phyloP scores from a whole-genome alignment of 2,113 vertebrate species.

The Hydrolagus affinis region DNA sequence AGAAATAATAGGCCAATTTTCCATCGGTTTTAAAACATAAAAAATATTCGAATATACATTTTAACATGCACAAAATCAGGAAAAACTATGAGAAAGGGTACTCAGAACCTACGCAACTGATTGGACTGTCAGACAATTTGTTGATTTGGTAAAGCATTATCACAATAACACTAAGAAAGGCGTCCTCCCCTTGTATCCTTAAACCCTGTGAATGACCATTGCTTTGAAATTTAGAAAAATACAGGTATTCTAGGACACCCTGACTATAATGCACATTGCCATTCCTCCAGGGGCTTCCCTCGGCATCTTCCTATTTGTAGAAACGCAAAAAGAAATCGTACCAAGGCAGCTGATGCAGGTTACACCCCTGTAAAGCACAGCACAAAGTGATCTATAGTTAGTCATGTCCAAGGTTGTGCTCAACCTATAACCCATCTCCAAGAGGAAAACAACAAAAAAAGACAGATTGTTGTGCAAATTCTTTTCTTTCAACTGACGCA shows the following conservation, averaged over 20 bases:
- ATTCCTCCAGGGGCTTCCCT: background rate
- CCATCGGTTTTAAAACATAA: slow-evolving; percentile 59
- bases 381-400: slow-evolving; percentile 6
- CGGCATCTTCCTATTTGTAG: slow-evolving; percentile 21
- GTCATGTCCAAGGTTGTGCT: slow-evolving; percentile 22
- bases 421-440: slow-evolving; percentile 29
- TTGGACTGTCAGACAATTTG: slow-evolving; percentile 59
- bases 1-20: slow-evolving; percentile 57
- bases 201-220: slow-evolving; percentile 38
- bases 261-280: background rate
- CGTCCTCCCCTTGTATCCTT: slow-evolving; percentile 62
- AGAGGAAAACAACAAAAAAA: slow-evolving; percentile 21
- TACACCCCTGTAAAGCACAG: background rate
- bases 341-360: background rate
- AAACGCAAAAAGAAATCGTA: background rate
- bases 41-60: slow-evolving; percentile 46
- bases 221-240: slow-evolving; percentile 22
- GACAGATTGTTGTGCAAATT: slow-evolving; percentile 27
- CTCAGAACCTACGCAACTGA: slow-evolving; percentile 60
- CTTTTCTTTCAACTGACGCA: slow-evolving; percentile 23
- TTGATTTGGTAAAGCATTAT: slow-evolving; percentile 78
- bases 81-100: slow-evolving; percentile 58
- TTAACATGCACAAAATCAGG: slow-evolving; percentile 61
- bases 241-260: slow-evolving; percentile 5
- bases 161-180: slow-evolving; percentile 64